Evolutionary conservation across 2,797 vertebrate genomes (phyloP).

Genomic region (Pipistrellus kuhlii): DNA sequence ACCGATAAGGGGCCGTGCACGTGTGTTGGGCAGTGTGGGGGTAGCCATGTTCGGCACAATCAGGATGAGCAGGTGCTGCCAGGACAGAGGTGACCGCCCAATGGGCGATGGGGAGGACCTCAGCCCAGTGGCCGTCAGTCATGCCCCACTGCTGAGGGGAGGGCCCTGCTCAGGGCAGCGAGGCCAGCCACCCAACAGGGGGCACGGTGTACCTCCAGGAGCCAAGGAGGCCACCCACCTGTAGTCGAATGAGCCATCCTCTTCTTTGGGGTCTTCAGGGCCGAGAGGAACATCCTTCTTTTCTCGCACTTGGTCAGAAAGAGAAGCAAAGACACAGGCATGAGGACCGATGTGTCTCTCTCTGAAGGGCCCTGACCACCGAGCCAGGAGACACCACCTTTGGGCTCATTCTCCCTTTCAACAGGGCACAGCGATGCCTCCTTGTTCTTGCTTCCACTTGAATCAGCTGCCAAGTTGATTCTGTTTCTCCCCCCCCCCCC

Average conservation of each 20-base stretch:
- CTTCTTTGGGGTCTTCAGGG: slow-evolving; percentile 95
- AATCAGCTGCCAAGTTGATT: not conserved
- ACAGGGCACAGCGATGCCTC: not conserved
- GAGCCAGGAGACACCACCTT: not conserved
- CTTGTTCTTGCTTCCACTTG: not conserved
- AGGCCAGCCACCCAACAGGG: not conserved
- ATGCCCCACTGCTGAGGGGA: not conserved
- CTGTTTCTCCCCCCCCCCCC: not conserved
- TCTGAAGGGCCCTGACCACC: not conserved
- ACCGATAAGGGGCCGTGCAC: not conserved
- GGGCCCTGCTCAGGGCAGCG: not conserved
- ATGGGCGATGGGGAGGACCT: not conserved
- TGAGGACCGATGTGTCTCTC: not conserved
- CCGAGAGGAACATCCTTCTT: slow-evolving; percentile 97
- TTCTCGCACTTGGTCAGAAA: slow-evolving; percentile 91
- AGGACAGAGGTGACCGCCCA: not conserved
- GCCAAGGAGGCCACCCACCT: slow-evolving; percentile 88
- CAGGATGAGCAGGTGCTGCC: not conserved
- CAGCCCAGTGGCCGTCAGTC: not conserved
- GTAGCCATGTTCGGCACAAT: not conserved
- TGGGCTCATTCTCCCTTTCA: not conserved
- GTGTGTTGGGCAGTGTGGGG: not conserved
- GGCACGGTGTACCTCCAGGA: not conserved
- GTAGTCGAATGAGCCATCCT: slow-evolving; percentile 98
- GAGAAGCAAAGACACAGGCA: slow-evolving; percentile 72